phyloP scores from a whole-genome alignment of 2,888 invertebrate genomes.

The Junonia oenone region DNA sequence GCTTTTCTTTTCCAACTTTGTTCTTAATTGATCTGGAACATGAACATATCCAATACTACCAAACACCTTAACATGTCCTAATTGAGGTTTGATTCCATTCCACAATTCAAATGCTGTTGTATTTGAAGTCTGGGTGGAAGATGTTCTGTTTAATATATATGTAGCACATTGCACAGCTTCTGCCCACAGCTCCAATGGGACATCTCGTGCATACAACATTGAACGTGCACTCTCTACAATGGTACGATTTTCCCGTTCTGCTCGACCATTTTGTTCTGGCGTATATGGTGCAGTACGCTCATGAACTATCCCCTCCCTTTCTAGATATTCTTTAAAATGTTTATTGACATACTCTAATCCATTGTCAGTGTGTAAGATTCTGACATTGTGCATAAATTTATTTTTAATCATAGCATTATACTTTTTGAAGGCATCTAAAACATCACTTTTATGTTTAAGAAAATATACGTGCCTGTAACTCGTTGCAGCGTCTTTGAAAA shows the following conservation, averaged over 20 bases:
- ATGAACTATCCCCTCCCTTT: slow-evolving; percentile 9
- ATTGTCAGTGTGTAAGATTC: slow-evolving; percentile 17
- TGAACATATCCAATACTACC: background rate
- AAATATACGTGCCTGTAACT: slow-evolving; percentile 10
- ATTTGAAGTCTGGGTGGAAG: background rate
- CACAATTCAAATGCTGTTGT: slow-evolving; percentile 25
- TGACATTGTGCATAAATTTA: slow-evolving; percentile 5
- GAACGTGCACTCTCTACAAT: slow-evolving; percentile 20
- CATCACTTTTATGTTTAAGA: slow-evolving; percentile 16
- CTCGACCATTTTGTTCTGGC: background rate
- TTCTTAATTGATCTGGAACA: slow-evolving; percentile 12
- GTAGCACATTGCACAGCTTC: slow-evolving; percentile 29
- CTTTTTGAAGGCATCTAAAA: slow-evolving; percentile 11
- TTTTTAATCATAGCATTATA: slow-evolving; percentile 18
- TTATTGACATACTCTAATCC: slow-evolving; percentile 11
- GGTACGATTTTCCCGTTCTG: slow-evolving; percentile 5
- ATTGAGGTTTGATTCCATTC: background rate
- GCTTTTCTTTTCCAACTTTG: slow-evolving; percentile 22
- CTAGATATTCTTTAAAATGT: slow-evolving; percentile 6
- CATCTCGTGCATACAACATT: slow-evolving; percentile 20
- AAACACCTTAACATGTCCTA: background rate
- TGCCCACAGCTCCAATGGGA: slow-evolving; percentile 29
- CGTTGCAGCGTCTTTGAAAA: slow-evolving; percentile 23
- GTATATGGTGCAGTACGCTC: background rate
- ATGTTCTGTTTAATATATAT: slow-evolving; percentile 27